Evolutionary conservation across 1,140 invertebrate species (phyloP).

Genomic region (Meloidogyne exigua): DNA sequence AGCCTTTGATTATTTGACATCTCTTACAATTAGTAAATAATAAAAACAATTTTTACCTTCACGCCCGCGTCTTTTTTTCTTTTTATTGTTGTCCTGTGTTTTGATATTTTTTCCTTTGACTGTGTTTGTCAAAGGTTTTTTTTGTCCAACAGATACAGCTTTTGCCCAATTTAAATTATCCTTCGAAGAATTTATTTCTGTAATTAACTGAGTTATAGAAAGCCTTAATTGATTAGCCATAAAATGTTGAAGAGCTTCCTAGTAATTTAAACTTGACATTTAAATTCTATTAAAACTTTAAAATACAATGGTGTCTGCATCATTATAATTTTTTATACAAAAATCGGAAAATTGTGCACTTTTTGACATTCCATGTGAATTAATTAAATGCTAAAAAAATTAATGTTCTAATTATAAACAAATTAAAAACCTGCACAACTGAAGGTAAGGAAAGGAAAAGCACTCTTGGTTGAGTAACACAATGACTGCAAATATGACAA

Average conservation of each 20-base stretch:
- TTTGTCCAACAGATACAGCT: not conserved
- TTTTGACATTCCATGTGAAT: not conserved
- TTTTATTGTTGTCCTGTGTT: not conserved
- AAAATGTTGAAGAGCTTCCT: slow-evolving; percentile 4
- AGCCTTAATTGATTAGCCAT: not conserved
- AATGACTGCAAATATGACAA: not conserved
- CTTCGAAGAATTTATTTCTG: not conserved
- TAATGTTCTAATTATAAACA: not conserved
- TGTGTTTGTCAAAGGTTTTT: not conserved
- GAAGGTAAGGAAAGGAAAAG: not conserved
- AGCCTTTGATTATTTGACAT: too few species aligned
- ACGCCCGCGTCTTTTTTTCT: not conserved
- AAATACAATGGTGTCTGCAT: not conserved
- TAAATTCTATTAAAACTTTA: not conserved
- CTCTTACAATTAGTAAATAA: too few species aligned
- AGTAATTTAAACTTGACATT: not conserved
- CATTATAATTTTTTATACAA: not conserved
- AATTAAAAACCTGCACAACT: not conserved
- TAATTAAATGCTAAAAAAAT: not conserved
- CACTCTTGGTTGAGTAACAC: not conserved
- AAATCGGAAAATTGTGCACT: not conserved
- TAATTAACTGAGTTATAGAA: not conserved
- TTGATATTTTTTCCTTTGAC: not conserved
- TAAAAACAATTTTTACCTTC: not conserved
- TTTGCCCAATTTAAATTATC: not conserved